Evolutionary conservation across 2,888 invertebrate species (phyloP).

Genomic region (Drosophila falleni): DNA sequence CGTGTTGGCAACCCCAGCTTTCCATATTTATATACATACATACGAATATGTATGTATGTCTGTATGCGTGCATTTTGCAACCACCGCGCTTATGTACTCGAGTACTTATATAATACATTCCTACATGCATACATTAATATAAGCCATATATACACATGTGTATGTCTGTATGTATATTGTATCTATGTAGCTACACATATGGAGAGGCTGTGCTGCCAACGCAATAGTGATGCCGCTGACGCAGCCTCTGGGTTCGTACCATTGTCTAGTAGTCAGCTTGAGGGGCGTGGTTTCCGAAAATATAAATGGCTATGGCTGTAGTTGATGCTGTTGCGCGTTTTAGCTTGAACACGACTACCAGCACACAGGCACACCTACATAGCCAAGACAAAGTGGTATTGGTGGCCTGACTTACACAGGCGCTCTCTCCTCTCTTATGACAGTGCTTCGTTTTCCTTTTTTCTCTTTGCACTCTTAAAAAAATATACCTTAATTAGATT

Average conservation of each 20-base stretch:
- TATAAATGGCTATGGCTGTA: slow-evolving; percentile 81
- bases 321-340: slow-evolving; percentile 57
- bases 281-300: slow-evolving; percentile 84
- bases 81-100: slow-evolving; percentile 51
- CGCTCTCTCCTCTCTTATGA: slow-evolving; percentile 41
- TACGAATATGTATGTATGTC: slow-evolving; percentile 13
- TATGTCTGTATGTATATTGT: slow-evolving; percentile 18
- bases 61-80: slow-evolving; percentile 38
- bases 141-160: slow-evolving; percentile 21
- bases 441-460: slow-evolving; percentile 12
- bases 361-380: slow-evolving; percentile 30
- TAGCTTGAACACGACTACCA: slow-evolving; percentile 48
- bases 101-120: slow-evolving; percentile 26
- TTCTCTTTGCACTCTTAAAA: slow-evolving; percentile 32
- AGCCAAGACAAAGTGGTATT: slow-evolving; percentile 67
- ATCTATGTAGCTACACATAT: slow-evolving; percentile 42
- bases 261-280: slow-evolving; percentile 77
- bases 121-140: slow-evolving; percentile 24
- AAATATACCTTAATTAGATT: not conserved
- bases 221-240: slow-evolving; percentile 66
- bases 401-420: slow-evolving; percentile 42
- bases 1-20: slow-evolving; percentile 70
- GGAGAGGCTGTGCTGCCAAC: slow-evolving; percentile 68
- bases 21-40: slow-evolving; percentile 40
- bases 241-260: slow-evolving; percentile 80